A percentile compares a stretch with the other conserved stretches of the same genome.
These are phyloP conservation scores for Passer domesticus DNA, from an alignment of 2,113 vertebrate genomes.

Conservation along the genomic window DNA sequence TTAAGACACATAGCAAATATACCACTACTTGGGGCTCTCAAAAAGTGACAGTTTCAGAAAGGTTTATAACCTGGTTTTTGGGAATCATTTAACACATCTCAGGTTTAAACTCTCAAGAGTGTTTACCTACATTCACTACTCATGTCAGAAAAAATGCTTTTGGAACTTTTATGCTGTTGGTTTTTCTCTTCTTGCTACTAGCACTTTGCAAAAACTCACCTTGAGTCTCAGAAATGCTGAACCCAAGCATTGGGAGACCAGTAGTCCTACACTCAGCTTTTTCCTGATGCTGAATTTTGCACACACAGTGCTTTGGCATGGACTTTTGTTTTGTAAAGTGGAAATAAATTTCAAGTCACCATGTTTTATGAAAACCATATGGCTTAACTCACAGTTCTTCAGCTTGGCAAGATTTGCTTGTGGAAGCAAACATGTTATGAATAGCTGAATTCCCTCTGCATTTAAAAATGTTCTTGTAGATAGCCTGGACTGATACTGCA, in stretches of 20 bases:
- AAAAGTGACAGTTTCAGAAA: not conserved
- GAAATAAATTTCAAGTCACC: constrained; percentile 43
- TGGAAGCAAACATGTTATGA: constrained; percentile 26
- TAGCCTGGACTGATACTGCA: not conserved
- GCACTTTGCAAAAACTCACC: not conserved
- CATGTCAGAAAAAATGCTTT: not conserved
- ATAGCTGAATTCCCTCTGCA: constrained; percentile 28
- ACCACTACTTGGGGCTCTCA: not conserved
- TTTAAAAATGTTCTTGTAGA: not conserved
- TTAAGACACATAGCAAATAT: not conserved
- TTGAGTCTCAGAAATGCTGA: not conserved
- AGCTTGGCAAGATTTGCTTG: constrained; percentile 25
- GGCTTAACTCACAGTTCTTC: constrained; percentile 41
- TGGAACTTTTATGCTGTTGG: not conserved
- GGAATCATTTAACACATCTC: not conserved
- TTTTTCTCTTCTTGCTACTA: not conserved
- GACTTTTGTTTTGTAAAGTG: not conserved
- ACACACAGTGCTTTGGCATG: not conserved
- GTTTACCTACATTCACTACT: not conserved
- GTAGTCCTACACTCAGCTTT: not conserved
- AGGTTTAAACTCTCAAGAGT: not conserved
- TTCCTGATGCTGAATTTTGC: constrained; percentile 8
- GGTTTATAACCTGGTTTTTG: not conserved
- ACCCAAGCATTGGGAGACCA: not conserved
- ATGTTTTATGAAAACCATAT: constrained; percentile 60